Base-by-base conservation (phyloP, 2,113 vertebrate species). In the Neotragus moschatus region DNA sequence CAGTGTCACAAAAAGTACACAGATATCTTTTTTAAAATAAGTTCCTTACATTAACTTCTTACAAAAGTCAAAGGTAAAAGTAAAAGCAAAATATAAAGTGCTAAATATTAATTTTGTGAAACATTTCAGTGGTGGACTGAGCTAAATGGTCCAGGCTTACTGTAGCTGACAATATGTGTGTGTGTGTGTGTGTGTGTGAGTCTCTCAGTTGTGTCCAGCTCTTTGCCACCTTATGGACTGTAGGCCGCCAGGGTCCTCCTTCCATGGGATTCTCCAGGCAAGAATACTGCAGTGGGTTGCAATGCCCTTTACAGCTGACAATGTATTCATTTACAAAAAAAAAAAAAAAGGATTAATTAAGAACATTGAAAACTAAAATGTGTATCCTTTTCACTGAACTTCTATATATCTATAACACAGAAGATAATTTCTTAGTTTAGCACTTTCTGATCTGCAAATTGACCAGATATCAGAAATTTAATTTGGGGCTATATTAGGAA, bases 281-380 rank as follows among this genome's bases (percentile, higher is more conserved):
- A 43, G 70, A 75, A 75, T 7, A 75, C 6, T 75, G 23, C 21
- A 43, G 23, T 26, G 70, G 39, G 70, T 43, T 43, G 39, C 70
- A 36, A 43, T 26, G 70, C 12, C 12, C 6, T 14, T 43, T 75
- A 43, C 70, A 66, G n/a, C 9, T 58, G n/a, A 85, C 9, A 16
- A 9, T 63, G 19, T 55, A 82, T 77, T 77, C 55, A 61, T 39
- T 63, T 43, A n/a, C 1, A 84, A 93, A 55, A 56, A 61, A 92
- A 90, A 79, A 93, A 60, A 56, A 70, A 95, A 92, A 88, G 16
- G 25, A 77, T 94, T 87, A 89, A n/a, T 88, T n/a, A 92, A 77
- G 25, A 84, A 73, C 3, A 26, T 0, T 55, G 28, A 75, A 58
- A 90, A 81, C 39, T 49, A 80, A 85, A 80, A 30, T 14, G 3